Base-by-base conservation (phyloP, 2,797 vertebrate genomes). In the Corythornis leucogaster region DNA sequence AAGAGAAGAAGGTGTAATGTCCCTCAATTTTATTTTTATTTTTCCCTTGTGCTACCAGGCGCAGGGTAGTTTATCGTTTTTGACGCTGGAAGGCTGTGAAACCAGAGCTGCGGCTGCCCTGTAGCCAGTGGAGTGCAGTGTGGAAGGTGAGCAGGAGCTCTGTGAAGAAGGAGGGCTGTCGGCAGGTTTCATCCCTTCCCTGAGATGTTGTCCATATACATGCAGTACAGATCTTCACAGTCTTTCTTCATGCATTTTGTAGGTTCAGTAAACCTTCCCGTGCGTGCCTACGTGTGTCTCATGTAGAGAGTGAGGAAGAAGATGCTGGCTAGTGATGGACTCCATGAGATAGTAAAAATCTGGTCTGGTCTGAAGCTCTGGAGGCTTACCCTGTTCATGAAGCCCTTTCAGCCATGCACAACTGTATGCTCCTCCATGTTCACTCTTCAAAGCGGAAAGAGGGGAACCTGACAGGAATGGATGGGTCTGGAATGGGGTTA, bases 211-310 rank as follows among this genome's bases (percentile, higher is more conserved):
- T 19, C 62, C 69, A 8, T 48, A 11, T 4, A 8, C 11, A n/a
- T 35, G n/a, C 46, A 4, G 75, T 81, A 62, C 6, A 57, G 53
- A 43, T 26, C 28, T 48, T 55, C 30, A 6, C 57, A 46, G 35
- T 35, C 11, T 62, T 66, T 33, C 28, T 58, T 58, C 9, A 0
- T 38, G 59, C 4, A 4, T 66, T 67, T 24, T 42, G 30, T 69
- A 7, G 5, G 3, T 25, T 70, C 53, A 55, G 6, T 85, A 84
- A 59, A 55, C 4, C n/a, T 15, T 12, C 4, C 16, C 31, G 0
- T 30, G 5, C 2, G 0, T 3, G 2, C 14, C 43, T 2, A 0
- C 2, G 18, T 3, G 14, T 5, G 11, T 16, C 4, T 22, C 33
- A 22, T 8, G 12, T 68, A 68, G 35, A 64, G 53, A 53, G 31